Percentiles rank a stretch among this genome's conserved stretches.
Conservation (phyloP, 2,888 invertebrate species). For the Agrotis puta region DNA sequence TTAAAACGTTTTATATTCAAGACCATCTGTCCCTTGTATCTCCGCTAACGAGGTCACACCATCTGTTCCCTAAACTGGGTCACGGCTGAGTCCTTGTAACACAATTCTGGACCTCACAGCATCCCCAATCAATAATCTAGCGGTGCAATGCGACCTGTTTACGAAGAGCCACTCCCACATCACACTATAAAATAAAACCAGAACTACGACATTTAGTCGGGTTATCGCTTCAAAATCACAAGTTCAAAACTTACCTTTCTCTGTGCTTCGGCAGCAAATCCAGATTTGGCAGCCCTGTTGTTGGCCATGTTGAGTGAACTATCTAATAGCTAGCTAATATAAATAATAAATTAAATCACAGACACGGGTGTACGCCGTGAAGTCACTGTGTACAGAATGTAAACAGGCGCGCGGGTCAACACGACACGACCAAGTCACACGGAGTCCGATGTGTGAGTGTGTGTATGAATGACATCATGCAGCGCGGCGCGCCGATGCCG, state of each 20-base stretch:
- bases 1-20: slow-evolving; percentile 20
- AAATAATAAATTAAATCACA: slow-evolving; percentile 86
- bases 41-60: slow-evolving; percentile 53
- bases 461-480: slow-evolving; percentile 90
- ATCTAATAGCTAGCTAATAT: slow-evolving; percentile 77
- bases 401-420: slow-evolving; percentile 83
- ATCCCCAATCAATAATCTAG: slow-evolving; percentile 85
- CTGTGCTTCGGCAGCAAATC: slow-evolving; percentile 99
- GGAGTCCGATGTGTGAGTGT: slow-evolving; percentile 86
- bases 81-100: slow-evolving; percentile 85
- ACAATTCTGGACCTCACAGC: slow-evolving; percentile 84
- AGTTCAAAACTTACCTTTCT: slow-evolving; percentile 94
- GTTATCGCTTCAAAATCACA: slow-evolving; percentile 66
- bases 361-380: slow-evolving; percentile 82
- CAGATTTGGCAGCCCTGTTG: slow-evolving; percentile 96
- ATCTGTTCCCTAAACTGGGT: slow-evolving; percentile 80
- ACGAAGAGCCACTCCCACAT: slow-evolving; percentile 64
- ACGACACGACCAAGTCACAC: slow-evolving; percentile 76
- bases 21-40: slow-evolving; percentile 53
- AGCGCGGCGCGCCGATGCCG: slow-evolving; percentile 69
- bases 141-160: slow-evolving; percentile 70
- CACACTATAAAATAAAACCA: slow-evolving; percentile 48
- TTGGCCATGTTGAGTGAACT: slow-evolving; percentile 92
- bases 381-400: slow-evolving; percentile 87
- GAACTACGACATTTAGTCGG: slow-evolving; percentile 67